These are phyloP conservation scores for Lampropteryx suffumata DNA, from an alignment of 2,888 invertebrate species.

Conservation along the genomic window DNA sequence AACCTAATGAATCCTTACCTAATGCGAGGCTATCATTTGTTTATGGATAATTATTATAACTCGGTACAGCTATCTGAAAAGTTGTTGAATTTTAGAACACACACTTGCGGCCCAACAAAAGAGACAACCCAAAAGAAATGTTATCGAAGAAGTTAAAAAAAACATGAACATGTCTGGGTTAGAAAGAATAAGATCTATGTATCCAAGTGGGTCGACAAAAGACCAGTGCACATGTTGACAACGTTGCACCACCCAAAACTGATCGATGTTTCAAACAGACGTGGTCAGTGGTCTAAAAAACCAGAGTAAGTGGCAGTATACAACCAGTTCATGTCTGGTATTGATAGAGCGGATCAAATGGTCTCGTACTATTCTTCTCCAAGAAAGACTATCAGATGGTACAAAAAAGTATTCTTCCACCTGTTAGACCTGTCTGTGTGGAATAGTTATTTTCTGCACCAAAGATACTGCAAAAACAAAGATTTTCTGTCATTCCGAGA, in stretches of 20 bases:
- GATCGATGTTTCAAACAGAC: slow-evolving; percentile 7
- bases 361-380: slow-evolving; percentile 13
- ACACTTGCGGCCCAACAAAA: slow-evolving; percentile 16
- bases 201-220: slow-evolving; percentile 28
- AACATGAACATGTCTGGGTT: slow-evolving; percentile 26
- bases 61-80: slow-evolving; percentile 25
- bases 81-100: slow-evolving; percentile 27
- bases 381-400: slow-evolving; percentile 15
- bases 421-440: slow-evolving; percentile 7
- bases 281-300: slow-evolving; percentile 9
- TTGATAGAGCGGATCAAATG: slow-evolving; percentile 15
- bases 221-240: slow-evolving; percentile 26
- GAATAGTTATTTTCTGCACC: slow-evolving; percentile 4
- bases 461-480: slow-evolving; percentile 1
- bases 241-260: slow-evolving; percentile 15
- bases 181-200: slow-evolving; percentile 32
- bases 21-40: too few relatives aligned
- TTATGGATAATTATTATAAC: slow-evolving; percentile 36
- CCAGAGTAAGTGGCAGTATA: slow-evolving; percentile 8
- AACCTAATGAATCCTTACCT: too few relatives aligned
- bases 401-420: slow-evolving; percentile 11
- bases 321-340: slow-evolving; percentile 12
- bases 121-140: slow-evolving; percentile 15
- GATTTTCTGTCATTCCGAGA: slow-evolving; percentile 4
- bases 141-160: slow-evolving; percentile 25